Evolutionary conservation across 2,888 invertebrate genomes (phyloP), one percentile per base, ranked within the genome.

Genomic region (Drosophila eohydei): DNA sequence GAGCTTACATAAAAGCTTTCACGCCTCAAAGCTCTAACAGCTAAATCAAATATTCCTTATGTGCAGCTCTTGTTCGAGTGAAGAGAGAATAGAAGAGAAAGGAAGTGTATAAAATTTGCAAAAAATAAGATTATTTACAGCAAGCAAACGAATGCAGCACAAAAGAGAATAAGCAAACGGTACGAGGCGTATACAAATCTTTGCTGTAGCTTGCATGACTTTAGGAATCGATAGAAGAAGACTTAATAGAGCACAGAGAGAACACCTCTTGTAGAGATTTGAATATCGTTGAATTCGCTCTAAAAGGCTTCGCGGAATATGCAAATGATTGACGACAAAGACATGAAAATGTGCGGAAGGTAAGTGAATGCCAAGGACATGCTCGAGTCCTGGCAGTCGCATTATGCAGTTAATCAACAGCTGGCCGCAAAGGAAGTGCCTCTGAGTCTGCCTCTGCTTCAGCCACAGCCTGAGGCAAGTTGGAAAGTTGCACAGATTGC

Each of bases 371-470:
- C 50, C 58, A 59, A 69, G 73, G 52, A 61, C 75, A 12, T 54
- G 26, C 40, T 9, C 0, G 16, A 26, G 7, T 3, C 26, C 32
- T 46, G 28, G 34, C n/a, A 32, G 44, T 54, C 68, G 60, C 59
- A 86, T 83, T 83, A 81, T 86, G 81, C 81, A 83, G 80, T 77
- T 88, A 85, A 82, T 88, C 81, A 88, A 83, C 83, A 83, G 83
- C 83, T 83, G 83, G 86, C 80, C 88, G 83, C 78, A 83, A 71
- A 70, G 86, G 83, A 86, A 85, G 83, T 83, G 86, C 61, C 81
- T 69, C 69, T 76, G 87, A 69, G 70, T 68, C 77, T 83, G 86
- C 61, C 81, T 69, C 69, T 76, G 84, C 71, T 68, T 68, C 77
- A 61, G 73, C 21, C 21, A 21, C 67, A 66, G 73, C 71, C 43